Percentiles rank a stretch among this genome's conserved stretches.
phyloP scores from a whole-genome alignment of 2,797 vertebrate species.

The Etheostoma perlongum region DNA sequence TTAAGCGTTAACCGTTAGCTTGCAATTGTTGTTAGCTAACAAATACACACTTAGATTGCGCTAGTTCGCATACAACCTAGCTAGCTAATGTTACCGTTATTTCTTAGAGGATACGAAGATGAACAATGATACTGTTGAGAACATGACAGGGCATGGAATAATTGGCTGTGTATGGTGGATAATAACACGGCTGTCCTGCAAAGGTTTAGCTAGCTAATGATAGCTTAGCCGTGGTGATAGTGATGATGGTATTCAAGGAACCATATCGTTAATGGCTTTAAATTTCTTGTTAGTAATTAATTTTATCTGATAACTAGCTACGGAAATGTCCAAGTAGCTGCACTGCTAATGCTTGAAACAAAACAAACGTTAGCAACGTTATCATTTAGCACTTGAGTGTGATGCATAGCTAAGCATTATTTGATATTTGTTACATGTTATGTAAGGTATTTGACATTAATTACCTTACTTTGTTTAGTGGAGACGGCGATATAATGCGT shows the following conservation, averaged over 20 bases:
- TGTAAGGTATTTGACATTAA: not conserved
- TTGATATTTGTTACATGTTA: not conserved
- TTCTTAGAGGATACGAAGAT: not conserved
- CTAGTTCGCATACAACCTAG: constrained; percentile 5
- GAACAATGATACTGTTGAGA: not conserved
- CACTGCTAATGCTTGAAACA: constrained; percentile 22
- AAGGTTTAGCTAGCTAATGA: not conserved
- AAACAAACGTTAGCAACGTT: not conserved
- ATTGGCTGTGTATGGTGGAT: not conserved
- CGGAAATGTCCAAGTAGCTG: not conserved
- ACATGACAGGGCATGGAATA: not conserved
- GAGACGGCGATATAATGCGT: too few relatives aligned
- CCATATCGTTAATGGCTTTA: too few relatives aligned
- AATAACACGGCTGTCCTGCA: not conserved
- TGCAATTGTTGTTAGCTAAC: constrained; percentile 44
- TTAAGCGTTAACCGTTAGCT: constrained; percentile 19
- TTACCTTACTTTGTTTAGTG: not conserved
- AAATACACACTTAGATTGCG: constrained; percentile 22
- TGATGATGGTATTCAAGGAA: too few relatives aligned
- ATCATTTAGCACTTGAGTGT: not conserved
- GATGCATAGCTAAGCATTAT: not conserved
- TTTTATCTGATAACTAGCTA: not conserved
- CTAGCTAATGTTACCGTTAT: not conserved
- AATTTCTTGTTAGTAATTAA: not conserved
- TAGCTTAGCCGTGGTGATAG: not conserved